These are phyloP conservation scores for Drosophila bunnanda DNA, from an alignment of 2,888 invertebrate species.

Conservation along the genomic window DNA sequence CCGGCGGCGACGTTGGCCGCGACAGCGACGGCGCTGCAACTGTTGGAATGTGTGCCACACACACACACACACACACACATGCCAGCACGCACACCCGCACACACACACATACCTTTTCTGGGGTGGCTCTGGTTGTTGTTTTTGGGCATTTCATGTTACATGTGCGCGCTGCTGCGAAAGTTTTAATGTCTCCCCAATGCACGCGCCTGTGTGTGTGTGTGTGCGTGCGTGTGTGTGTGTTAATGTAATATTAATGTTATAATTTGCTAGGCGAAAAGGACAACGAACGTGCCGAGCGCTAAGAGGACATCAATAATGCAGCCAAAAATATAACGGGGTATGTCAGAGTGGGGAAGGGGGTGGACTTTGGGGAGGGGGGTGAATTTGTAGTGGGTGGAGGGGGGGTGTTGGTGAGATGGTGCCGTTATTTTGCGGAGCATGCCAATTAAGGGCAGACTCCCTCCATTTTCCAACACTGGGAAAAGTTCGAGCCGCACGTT, in stretches of 20 bases:
- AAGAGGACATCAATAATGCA: slow-evolving; percentile 69
- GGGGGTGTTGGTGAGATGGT: not conserved
- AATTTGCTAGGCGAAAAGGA: slow-evolving; percentile 71
- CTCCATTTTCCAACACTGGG: slow-evolving; percentile 56
- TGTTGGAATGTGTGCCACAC: slow-evolving; percentile 79
- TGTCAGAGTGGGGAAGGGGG: slow-evolving; percentile 3
- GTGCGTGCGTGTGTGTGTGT: slow-evolving; percentile 54
- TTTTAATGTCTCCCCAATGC: slow-evolving; percentile 76
- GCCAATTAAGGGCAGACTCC: slow-evolving; percentile 26
- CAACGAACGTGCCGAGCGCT: slow-evolving; percentile 47
- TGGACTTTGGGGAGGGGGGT: slow-evolving; percentile 41
- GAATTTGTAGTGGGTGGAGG: not conserved
- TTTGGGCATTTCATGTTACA: slow-evolving; percentile 66
- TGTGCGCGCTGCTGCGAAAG: slow-evolving; percentile 62
- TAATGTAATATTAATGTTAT: slow-evolving; percentile 81
- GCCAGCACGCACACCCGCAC: slow-evolving; percentile 19
- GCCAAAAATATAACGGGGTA: slow-evolving; percentile 36
- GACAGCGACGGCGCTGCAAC: slow-evolving; percentile 67
- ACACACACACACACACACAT: slow-evolving; percentile 21
- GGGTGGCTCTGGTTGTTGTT: slow-evolving; percentile 48
- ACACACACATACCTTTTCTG: slow-evolving; percentile 44
- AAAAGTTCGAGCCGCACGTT: slow-evolving; percentile 58
- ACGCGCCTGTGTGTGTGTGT: slow-evolving; percentile 40
- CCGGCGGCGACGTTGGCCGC: slow-evolving; percentile 17
- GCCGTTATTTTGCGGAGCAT: slow-evolving; percentile 16